Base-by-base conservation (phyloP, 2,113 vertebrate species). In the Serinus canaria region DNA sequence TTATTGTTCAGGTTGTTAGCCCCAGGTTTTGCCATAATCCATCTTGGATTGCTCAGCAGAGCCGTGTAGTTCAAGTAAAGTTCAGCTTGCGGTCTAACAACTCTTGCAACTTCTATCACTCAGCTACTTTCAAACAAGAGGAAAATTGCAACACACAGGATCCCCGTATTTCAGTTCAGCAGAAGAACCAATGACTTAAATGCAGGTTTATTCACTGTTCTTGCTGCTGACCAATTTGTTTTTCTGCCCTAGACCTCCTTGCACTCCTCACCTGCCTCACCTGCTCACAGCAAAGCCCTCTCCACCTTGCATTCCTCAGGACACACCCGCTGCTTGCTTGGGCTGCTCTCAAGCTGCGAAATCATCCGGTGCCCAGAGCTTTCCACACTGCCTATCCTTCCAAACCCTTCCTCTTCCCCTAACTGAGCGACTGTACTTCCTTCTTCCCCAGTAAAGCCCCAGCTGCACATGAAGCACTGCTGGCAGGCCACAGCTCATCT, bases 301-400 rank as follows among this genome's bases (percentile, higher is more conserved):
- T 53, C 28, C 2, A 3, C 58, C 28, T 67, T 7, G 4, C 41
- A 37, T 60, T 92, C 49, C 64, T 60, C 53, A 33, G 69, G 66
- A 41, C 58, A 55, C 68, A 56, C 76, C 63, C 25, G 1, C 11
- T 20, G 11, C 30, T 73, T 49, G 20, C 8, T 16, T 4, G 33
- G 18, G n/a, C 6, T 17, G 31, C 69, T 72, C 62, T 85, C 6
- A 0, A 52, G 12, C 24, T 53, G 30, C 3, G 3, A 50, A 62
- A 23, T 9, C 59, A 77, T 0, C 8, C 14, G 0, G 0, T 33
- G 58, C 15, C 59, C 58, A 14, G 27, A 58, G 53, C 20, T 69
- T 59, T 31, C 62, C 30, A n/a, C 37, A 43, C 35, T 20, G 33
- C 4, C 0, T 6, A 7, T 28, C 49, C 23, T 80, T 31, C 35